Conservation (phyloP, 2,888 invertebrate genomes). For the Drosophila meridiana region DNA sequence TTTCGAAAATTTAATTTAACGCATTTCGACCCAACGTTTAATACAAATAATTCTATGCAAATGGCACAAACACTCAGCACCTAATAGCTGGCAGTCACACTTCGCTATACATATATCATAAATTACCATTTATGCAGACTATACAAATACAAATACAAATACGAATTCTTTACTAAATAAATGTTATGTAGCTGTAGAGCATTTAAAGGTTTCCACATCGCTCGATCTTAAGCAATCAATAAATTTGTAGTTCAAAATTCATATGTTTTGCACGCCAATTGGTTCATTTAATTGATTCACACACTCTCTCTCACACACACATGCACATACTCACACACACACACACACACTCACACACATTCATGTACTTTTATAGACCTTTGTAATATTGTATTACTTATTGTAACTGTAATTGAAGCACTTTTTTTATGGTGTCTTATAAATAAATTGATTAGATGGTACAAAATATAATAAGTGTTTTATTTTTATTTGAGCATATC, state of each 20-base stretch:
- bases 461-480: conserved; percentile 17
- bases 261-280: conserved; percentile 41
- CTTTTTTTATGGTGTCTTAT: conserved; percentile 57
- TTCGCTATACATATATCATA: conserved; percentile 41
- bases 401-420: conserved; percentile 64
- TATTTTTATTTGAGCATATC: background rate
- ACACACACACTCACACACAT: conserved; percentile 8
- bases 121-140: conserved; percentile 18
- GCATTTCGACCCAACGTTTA: conserved; percentile 29
- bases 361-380: conserved; percentile 34
- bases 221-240: conserved; percentile 39
- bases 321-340: conserved; percentile 10
- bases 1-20: conserved; percentile 32
- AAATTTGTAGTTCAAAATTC: conserved; percentile 35
- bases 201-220: conserved; percentile 51
- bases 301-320: background rate
- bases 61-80: conserved; percentile 31
- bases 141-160: conserved; percentile 17
- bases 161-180: conserved; percentile 32
- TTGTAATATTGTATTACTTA: conserved; percentile 70
- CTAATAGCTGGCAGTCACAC: conserved; percentile 30
- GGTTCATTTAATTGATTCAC: conserved; percentile 39
- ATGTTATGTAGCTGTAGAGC: conserved; percentile 56
- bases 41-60: conserved; percentile 35
- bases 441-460: conserved; percentile 64